Conservation (phyloP, 1,140 invertebrate genomes). For the Thrips palmi region DNA sequence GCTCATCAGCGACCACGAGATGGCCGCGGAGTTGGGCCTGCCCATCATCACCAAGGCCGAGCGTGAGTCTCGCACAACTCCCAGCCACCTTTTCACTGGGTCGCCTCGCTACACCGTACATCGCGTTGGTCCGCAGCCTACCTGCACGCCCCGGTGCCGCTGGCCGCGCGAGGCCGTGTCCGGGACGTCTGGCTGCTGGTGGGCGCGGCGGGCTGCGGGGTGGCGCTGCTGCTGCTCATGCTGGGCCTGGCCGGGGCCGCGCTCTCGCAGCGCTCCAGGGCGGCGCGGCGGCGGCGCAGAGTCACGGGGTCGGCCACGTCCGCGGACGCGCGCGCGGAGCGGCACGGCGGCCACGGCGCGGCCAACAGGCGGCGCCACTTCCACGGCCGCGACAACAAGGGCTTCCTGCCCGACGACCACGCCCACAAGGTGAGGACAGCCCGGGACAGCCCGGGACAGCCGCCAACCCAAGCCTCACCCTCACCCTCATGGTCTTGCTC, state of each 20-base stretch:
- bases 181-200: conserved; percentile 43
- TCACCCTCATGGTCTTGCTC: no score
- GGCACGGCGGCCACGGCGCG: no score
- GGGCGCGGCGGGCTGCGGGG: conserved; percentile 34
- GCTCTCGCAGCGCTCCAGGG: no score
- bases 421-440: conserved; percentile 11
- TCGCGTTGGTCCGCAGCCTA: conserved; percentile 14
- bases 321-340: background rate
- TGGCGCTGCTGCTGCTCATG: conserved; percentile 40
- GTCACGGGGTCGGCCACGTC: conserved; percentile 4
- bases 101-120: no score
- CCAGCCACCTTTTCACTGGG: no score
- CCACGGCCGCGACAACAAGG: conserved; percentile 12
- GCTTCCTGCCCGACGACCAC: conserved; percentile 12
- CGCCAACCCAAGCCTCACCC: conserved; percentile 8
- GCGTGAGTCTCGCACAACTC: conserved; percentile 54
- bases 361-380: conserved; percentile 5
- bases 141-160: conserved; percentile 26
- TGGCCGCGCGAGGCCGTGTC: conserved; percentile 16
- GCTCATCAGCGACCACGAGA: conserved; percentile 50
- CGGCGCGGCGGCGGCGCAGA: no score
- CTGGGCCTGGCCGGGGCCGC: conserved; percentile 38
- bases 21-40: conserved; percentile 47
- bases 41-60: conserved; percentile 64
- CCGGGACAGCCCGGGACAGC: background rate